A percentile compares a stretch with the other conserved stretches of the same genome.
These are phyloP conservation scores for Nautilus pompilius DNA, from an alignment of 1,140 invertebrate genomes.

Conservation along the genomic window DNA sequence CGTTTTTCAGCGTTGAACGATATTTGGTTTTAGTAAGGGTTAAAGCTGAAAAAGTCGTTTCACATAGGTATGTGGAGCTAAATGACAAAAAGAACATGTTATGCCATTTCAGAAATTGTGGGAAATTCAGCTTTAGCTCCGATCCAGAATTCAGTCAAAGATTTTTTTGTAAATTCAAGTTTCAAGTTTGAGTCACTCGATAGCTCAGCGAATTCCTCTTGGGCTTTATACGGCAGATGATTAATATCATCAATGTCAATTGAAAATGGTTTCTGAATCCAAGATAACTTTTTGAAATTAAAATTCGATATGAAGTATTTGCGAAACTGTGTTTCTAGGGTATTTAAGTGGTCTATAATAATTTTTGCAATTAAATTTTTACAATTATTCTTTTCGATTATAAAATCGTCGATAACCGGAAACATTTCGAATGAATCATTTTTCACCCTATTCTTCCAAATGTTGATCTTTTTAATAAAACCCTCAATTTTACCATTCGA, in stretches of 20 bases:
- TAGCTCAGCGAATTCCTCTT: not conserved
- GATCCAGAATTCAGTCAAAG: not conserved
- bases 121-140: not conserved
- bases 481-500: not conserved
- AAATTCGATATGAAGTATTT: not conserved
- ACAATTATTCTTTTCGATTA: not conserved
- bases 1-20: no score
- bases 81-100: not conserved
- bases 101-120: constrained; percentile 1
- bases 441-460: not conserved
- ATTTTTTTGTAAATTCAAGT: not conserved
- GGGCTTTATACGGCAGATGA: not conserved
- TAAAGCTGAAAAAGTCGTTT: no score
- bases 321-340: not conserved
- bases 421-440: constrained; percentile 1
- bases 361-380: not conserved
- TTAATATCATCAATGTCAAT: not conserved
- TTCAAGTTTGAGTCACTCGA: constrained; percentile 1
- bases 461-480: constrained; percentile 5
- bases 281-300: constrained; percentile 2
- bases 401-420: not conserved
- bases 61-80: no score
- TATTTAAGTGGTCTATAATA: not conserved
- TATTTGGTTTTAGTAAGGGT: no score
- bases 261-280: constrained; percentile 1